These are phyloP conservation scores for Cyprinella venusta DNA, from an alignment of 2,797 vertebrate species.

Conservation along the genomic window DNA sequence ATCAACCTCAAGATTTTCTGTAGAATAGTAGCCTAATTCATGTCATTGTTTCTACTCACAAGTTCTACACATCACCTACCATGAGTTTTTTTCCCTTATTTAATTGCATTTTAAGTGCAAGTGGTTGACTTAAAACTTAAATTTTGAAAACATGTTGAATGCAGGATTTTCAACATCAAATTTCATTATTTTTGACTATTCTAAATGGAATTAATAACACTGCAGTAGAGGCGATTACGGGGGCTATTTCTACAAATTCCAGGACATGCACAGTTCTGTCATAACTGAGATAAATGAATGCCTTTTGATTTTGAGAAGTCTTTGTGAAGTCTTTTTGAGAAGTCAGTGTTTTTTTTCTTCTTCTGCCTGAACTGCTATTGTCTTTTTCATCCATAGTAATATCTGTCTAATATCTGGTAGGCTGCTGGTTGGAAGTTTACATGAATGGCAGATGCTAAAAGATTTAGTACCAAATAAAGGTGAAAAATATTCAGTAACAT, in stretches of 20 bases:
- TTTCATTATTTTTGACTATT: too few relatives aligned
- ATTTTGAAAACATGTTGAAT: too few relatives aligned
- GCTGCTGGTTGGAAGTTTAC: background rate
- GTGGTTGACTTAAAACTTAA: too few relatives aligned
- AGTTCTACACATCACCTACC: too few relatives aligned
- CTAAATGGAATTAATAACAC: too few relatives aligned
- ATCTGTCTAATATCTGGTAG: background rate
- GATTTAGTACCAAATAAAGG: background rate
- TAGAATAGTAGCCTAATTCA: too few relatives aligned
- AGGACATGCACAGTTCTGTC: background rate
- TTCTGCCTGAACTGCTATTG: background rate
- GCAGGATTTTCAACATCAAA: background rate
- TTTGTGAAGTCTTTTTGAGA: too few relatives aligned
- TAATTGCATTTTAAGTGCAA: background rate
- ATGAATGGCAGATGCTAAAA: background rate
- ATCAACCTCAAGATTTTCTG: background rate
- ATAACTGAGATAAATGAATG: too few relatives aligned
- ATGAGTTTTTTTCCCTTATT: background rate
- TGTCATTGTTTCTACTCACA: background rate
- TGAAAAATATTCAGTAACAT: background rate
- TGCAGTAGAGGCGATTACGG: too few relatives aligned
- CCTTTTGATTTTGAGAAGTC: too few relatives aligned
- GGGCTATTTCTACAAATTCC: background rate
- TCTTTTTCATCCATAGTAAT: slow-evolving; percentile 3
- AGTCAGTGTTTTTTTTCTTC: background rate